Evolutionary conservation across 2,888 invertebrate species (phyloP).

Genomic region (Sphinx pinastri): DNA sequence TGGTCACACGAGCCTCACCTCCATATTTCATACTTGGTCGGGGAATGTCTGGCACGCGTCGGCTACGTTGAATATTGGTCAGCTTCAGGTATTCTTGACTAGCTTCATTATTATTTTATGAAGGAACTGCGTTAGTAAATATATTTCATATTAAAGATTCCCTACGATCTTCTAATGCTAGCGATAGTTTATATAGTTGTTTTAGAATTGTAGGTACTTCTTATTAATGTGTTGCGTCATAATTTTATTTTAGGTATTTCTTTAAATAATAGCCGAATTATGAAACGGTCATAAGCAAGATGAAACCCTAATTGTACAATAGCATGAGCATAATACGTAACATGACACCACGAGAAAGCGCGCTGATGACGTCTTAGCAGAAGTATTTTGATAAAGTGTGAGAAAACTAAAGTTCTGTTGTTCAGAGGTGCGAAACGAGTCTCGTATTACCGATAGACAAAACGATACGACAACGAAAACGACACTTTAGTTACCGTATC

Average conservation of each 20-base stretch:
- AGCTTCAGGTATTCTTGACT: conserved; percentile 60
- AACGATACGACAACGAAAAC: conserved; percentile 63
- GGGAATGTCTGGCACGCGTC: conserved; percentile 64
- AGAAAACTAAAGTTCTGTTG: conserved; percentile 75
- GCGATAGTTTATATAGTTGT: neutral
- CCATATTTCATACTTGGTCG: conserved; percentile 67
- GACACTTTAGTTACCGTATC: conserved; percentile 40
- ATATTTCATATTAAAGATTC: conserved; percentile 16
- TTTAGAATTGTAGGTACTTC: neutral
- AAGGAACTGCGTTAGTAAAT: conserved; percentile 5
- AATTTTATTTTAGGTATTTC: neutral
- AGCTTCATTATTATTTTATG: conserved; percentile 68
- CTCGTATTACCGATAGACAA: conserved; percentile 80
- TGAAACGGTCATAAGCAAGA: conserved; percentile 3
- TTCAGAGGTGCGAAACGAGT: conserved; percentile 78
- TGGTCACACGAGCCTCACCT: conserved; percentile 56
- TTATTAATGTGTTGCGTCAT: neutral
- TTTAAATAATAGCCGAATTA: neutral
- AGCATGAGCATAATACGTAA: conserved; percentile 51
- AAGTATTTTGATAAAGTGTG: conserved; percentile 69
- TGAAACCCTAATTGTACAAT: conserved; percentile 34
- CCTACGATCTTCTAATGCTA: neutral
- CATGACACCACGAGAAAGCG: conserved; percentile 60
- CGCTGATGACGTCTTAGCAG: conserved; percentile 53
- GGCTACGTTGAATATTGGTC: conserved; percentile 62